Conservation (phyloP, 37 sponge, comb jelly and placozoan species). For the Aphrocallistes beatrix region DNA sequence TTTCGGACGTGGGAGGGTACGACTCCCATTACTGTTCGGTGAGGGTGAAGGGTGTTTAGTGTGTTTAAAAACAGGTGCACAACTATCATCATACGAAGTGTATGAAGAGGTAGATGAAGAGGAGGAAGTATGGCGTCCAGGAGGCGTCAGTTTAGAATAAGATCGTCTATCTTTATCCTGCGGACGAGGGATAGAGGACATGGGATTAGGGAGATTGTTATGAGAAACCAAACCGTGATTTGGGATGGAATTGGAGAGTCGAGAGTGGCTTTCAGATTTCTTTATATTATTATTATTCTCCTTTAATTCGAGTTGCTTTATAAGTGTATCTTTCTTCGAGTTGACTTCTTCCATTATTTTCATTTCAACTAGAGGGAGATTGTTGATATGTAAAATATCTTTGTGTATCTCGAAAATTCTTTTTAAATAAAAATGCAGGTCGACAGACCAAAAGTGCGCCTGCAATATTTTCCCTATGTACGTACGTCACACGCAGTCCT, state of each 20-base stretch:
- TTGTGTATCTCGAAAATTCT: no score
- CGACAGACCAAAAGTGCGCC: no score
- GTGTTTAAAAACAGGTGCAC: not conserved
- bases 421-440: no score
- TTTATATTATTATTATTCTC: not conserved
- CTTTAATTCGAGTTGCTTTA: not conserved
- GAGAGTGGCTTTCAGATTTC: no score
- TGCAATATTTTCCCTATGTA: no score
- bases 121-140: not conserved
- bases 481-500: no score
- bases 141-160: not conserved
- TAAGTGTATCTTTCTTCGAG: not conserved
- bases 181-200: not conserved
- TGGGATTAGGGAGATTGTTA: no score
- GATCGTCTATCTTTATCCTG: not conserved
- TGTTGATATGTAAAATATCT: no score
- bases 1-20: not conserved
- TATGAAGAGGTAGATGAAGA: not conserved
- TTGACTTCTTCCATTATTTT: not conserved
- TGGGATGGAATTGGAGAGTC: no score
- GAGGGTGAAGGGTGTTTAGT: not conserved
- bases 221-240: no score
- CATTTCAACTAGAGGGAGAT: not conserved
- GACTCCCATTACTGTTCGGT: not conserved
- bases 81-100: not conserved